Evolutionary conservation across 2,888 invertebrate genomes (phyloP).

Genomic region (Slavum lentiscoides): DNA sequence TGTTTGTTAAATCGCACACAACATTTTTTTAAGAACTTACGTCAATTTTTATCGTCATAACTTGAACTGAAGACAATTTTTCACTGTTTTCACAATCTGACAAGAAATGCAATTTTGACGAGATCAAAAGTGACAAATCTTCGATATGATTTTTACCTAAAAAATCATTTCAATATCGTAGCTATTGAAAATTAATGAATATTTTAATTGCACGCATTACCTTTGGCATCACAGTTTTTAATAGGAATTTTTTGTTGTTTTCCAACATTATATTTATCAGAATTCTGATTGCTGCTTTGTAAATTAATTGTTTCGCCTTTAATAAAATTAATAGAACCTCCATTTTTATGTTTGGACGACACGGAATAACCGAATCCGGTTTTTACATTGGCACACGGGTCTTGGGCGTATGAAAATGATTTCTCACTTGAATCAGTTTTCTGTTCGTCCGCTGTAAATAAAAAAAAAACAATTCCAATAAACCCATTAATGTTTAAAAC

Average conservation of each 20-base stretch:
- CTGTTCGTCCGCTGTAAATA: conserved; percentile 15
- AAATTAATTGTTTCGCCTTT: conserved; percentile 49
- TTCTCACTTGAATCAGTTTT: conserved; percentile 17
- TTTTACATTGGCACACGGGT: conserved; percentile 45
- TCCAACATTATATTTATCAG: conserved; percentile 14
- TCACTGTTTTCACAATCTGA: conserved; percentile 63
- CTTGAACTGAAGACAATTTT: conserved; percentile 65
- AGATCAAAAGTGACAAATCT: conserved; percentile 59
- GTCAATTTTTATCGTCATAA: conserved; percentile 68
- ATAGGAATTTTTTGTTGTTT: conserved; percentile 10
- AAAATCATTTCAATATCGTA: neutral
- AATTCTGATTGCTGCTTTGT: conserved; percentile 24
- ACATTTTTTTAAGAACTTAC: conserved; percentile 59
- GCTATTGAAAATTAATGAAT: neutral
- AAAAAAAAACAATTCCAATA: neutral
- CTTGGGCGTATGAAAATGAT: conserved; percentile 27
- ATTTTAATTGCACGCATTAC: conserved; percentile 9
- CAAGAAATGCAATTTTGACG: conserved; percentile 66
- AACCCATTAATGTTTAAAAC: neutral
- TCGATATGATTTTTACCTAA: conserved; percentile 31
- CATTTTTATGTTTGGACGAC: conserved; percentile 20
- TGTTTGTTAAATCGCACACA: neutral
- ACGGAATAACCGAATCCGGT: conserved; percentile 46
- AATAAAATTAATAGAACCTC: conserved; percentile 42
- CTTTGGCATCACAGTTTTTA: conserved; percentile 20